Evolutionary conservation across 1,140 invertebrate genomes (phyloP).

Genomic region (Zaprionus inermis): DNA sequence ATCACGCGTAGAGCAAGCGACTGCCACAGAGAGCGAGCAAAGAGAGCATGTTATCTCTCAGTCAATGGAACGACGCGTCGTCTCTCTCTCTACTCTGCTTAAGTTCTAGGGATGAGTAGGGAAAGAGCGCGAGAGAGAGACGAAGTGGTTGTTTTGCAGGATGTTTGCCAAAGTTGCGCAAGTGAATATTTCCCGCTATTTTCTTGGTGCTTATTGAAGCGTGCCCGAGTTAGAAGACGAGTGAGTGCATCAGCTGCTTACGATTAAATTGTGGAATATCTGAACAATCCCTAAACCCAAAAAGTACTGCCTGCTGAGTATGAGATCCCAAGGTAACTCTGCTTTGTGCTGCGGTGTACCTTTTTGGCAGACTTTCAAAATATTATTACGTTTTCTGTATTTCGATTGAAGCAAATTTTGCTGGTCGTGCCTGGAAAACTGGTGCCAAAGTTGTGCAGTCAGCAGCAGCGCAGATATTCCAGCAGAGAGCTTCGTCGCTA

Average conservation of each 20-base stretch:
- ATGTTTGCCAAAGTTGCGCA: conserved; percentile 51
- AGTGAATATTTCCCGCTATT: conserved; percentile 55
- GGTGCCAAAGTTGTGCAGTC: conserved; percentile 33
- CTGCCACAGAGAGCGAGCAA: conserved; percentile 17
- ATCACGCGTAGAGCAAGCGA: conserved; percentile 41
- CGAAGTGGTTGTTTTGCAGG: conserved; percentile 43
- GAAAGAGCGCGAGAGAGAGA: not conserved
- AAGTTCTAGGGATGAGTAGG: conserved; percentile 18
- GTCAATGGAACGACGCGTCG: conserved; percentile 14
- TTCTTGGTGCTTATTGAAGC: conserved; percentile 16
- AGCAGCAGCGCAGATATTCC: conserved; percentile 32
- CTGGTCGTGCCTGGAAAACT: conserved; percentile 38
- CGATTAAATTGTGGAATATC: not conserved
- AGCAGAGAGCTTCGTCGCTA: conserved; percentile 33
- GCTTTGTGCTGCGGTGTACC: not conserved
- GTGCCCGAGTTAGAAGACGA: not conserved
- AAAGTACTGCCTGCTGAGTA: too few species aligned
- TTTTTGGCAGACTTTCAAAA: conserved; percentile 11
- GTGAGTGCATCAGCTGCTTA: conserved; percentile 38
- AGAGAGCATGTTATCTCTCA: conserved; percentile 26
- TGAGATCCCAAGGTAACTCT: conserved; percentile 1
- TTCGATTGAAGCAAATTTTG: conserved; percentile 22
- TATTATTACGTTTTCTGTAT: conserved; percentile 2
- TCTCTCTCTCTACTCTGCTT: conserved; percentile 17
- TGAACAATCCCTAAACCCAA: not conserved